Evolutionary conservation across 64 coral and sea anemone genomes (phyloP), one percentile per base, ranked within the genome.

Genomic region (Hydrozoanthus tunicans): DNA sequence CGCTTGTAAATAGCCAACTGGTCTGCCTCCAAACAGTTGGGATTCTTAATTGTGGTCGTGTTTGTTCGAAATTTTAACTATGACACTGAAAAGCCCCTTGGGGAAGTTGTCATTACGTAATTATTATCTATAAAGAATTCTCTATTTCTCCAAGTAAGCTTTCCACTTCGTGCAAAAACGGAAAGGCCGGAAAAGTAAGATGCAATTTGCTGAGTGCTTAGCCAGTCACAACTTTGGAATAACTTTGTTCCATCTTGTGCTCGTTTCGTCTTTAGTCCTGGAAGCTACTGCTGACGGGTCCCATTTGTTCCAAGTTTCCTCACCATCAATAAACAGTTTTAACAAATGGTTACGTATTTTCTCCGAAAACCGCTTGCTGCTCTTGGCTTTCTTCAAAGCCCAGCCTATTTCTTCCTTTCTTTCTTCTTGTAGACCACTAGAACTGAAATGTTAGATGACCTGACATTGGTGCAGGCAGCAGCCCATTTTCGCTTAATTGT

Each of bases 161-260:
- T 84, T 62, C 58, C 81, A 84, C 81, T 84, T 32, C 60, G 20
- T 57, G 81, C 15, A 67, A 84, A 14, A 3, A 20, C 58, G 20
- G 81, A 59, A 32, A 84, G 81, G 26, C 81, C 59, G 5, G 62
- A 84, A 25, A 68, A 84, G 81, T 84, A 53, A 11, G 58, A 84
- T 23, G 81, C 9, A 23, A 90, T 85, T 85, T 92, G 91, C 20
- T 77, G 53, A n/a, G 81, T n/a, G 52, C 64, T n/a, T 14, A 92
- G 80, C 80, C 71, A 91, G 17, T 77, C 81, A 59, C 81, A 43
- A 53, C 69, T 77, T 11, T 8, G 24, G 53, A 92, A 85, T 54
- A 92, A 24, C 63, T 92, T 92, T 70, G 24, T 77, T 53, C 80
- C 81, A 64, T 52, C 82, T 14, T 6, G 54, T 73, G 56, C 69